phyloP scores from a whole-genome alignment of 2,797 vertebrate species.

The Allobates femoralis region DNA sequence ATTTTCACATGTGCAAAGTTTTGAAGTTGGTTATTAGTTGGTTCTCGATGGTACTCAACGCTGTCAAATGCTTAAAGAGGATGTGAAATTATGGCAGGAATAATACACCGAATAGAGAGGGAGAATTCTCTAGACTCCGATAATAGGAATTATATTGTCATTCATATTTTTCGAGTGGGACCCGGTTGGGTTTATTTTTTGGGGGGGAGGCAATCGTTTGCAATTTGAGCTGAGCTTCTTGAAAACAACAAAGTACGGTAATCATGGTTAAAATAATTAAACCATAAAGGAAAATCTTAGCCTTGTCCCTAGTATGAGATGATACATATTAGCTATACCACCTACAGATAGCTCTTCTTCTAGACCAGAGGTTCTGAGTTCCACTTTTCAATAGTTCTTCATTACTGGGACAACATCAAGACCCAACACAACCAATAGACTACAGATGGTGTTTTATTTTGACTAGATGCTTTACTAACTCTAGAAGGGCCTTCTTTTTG shows the following conservation, averaged over 20 bases:
- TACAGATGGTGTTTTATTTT: too few relatives aligned
- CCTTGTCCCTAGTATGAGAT: background rate
- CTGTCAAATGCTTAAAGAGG: background rate
- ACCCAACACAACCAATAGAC: too few relatives aligned
- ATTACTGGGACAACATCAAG: too few relatives aligned
- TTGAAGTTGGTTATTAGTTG: constrained; percentile 30
- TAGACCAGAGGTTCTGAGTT: too few relatives aligned
- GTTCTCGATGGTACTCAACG: background rate
- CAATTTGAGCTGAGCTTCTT: background rate
- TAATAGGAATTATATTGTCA: background rate
- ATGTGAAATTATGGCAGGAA: background rate
- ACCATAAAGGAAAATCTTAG: background rate
- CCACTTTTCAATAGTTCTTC: too few relatives aligned
- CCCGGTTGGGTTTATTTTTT: background rate
- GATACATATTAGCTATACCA: background rate
- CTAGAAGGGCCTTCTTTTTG: too few relatives aligned
- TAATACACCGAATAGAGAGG: background rate
- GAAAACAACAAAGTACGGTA: too few relatives aligned
- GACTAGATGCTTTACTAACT: too few relatives aligned
- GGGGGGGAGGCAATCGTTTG: background rate
- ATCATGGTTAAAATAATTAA: too few relatives aligned
- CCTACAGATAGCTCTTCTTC: background rate
- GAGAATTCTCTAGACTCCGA: background rate
- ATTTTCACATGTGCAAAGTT: background rate
- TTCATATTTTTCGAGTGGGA: background rate